phyloP scores from a whole-genome alignment of 2,113 vertebrate species.

The Tetrax tetrax region DNA sequence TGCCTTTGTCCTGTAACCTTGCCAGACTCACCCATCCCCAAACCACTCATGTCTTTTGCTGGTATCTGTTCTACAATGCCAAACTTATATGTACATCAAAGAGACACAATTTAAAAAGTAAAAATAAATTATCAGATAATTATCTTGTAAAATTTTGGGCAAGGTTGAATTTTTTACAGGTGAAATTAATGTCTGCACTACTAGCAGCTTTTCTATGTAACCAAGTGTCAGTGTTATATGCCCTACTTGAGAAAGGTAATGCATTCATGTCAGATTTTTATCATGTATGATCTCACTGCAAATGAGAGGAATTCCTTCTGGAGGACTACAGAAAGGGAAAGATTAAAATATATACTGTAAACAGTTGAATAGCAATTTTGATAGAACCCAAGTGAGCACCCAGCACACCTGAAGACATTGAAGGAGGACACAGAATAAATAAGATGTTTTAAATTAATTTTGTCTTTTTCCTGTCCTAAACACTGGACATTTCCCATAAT shows the following conservation, averaged over 20 bases:
- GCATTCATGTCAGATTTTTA: background rate
- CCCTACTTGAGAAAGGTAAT: background rate
- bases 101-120: background rate
- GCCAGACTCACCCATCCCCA: rapidly evolving
- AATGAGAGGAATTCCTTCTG: background rate
- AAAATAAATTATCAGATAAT: background rate
- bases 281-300: background rate
- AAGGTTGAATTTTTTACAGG: background rate
- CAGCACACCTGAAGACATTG: background rate
- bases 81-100: background rate
- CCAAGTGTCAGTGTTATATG: background rate
- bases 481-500: background rate
- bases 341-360: background rate
- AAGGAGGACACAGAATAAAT: background rate
- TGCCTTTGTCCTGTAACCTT: background rate
- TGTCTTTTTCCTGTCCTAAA: background rate
- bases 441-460: background rate
- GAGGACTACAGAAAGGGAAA: background rate
- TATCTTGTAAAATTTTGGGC: background rate
- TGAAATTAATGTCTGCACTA: background rate
- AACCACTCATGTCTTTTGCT: background rate
- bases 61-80: background rate
- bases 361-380: background rate
- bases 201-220: background rate
- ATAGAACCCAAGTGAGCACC: background rate